Conservation (phyloP, 2,797 vertebrate species). For the Varecia variegata region DNA sequence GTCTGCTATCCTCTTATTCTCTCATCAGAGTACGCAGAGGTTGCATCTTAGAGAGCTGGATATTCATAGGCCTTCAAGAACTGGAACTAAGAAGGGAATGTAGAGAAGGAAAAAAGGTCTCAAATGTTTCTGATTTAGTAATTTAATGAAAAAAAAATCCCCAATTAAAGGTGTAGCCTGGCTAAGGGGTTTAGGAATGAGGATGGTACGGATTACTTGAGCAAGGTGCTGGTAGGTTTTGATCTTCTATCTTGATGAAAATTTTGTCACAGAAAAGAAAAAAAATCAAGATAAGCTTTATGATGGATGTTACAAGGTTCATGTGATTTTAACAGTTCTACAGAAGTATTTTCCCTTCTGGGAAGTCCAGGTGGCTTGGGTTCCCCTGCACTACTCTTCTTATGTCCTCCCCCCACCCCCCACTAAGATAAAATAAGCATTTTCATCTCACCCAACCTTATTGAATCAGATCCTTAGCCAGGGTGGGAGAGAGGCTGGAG, state of each 20-base stretch:
- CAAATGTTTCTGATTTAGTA: background rate
- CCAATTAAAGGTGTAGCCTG: background rate
- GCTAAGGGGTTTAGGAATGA: background rate
- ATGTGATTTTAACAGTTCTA: background rate
- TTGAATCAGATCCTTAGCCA: background rate
- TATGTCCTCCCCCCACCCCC: background rate
- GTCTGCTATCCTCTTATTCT: background rate
- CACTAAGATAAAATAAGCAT: background rate
- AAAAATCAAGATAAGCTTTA: slow-evolving; percentile 1
- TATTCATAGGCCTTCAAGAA: background rate
- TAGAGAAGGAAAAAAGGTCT: background rate
- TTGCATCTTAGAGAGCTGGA: background rate
- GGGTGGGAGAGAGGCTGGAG: background rate
- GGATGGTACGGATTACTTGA: background rate
- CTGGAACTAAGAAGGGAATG: background rate
- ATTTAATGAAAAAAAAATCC: background rate
- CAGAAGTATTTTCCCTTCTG: background rate
- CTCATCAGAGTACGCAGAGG: background rate
- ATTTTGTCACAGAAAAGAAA: slow-evolving; percentile 1
- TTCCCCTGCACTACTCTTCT: background rate
- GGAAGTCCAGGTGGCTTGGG: background rate
- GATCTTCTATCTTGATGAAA: background rate
- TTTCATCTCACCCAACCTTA: background rate
- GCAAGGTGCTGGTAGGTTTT: background rate
- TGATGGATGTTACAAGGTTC: background rate